Evolutionary conservation across 2,888 invertebrate genomes (phyloP).

Genomic region (Drosophila eohydei): DNA sequence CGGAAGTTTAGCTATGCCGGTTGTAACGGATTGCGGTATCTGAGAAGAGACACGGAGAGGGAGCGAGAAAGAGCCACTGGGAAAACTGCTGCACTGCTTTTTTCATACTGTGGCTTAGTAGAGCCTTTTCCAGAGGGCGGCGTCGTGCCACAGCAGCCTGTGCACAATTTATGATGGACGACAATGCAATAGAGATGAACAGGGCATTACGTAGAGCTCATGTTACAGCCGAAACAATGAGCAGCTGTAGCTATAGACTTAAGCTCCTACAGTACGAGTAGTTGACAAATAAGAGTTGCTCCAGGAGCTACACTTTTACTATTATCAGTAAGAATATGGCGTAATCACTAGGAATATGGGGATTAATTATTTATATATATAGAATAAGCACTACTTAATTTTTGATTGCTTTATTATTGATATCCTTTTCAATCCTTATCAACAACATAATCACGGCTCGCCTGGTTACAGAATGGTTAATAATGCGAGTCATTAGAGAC

Average conservation of each 20-base stretch:
- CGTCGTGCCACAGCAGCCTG: conserved; percentile 57
- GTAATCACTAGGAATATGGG: too few species aligned
- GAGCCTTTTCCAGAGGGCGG: conserved; percentile 52
- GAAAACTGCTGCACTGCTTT: conserved; percentile 53
- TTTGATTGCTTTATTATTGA: too few species aligned
- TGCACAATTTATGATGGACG: conserved; percentile 75
- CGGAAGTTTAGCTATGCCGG: conserved; percentile 80
- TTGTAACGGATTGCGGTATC: conserved; percentile 62
- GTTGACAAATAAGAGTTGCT: neutral
- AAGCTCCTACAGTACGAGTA: too few species aligned
- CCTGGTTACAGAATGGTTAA: too few species aligned
- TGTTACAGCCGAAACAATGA: conserved; percentile 7
- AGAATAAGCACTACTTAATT: too few species aligned
- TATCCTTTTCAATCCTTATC: too few species aligned
- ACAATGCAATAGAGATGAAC: conserved; percentile 41
- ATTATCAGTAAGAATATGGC: too few species aligned
- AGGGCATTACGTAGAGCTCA: neutral
- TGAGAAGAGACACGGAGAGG: conserved; percentile 1
- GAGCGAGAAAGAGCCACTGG: neutral
- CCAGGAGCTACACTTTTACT: too few species aligned
- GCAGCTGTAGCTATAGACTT: neutral
- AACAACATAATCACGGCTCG: too few species aligned
- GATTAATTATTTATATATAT: too few species aligned
- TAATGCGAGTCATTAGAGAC: too few species aligned
- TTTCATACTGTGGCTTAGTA: conserved; percentile 59